phyloP scores from a whole-genome alignment of 2,113 vertebrate genomes.

The Megalops atlanticus region DNA sequence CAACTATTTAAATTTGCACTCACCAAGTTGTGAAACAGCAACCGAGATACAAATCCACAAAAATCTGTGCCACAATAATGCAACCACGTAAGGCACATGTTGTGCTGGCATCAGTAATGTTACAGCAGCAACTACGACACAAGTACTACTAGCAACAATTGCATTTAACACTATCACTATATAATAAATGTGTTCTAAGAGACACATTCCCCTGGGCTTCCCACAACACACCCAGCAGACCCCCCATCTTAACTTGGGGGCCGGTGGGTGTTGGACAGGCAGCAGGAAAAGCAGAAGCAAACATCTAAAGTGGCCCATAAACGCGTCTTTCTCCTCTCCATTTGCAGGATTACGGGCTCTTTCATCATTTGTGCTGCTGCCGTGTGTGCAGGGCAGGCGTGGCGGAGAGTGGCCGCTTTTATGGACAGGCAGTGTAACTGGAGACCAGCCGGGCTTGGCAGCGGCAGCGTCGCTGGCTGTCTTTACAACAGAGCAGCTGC shows the following conservation, averaged over 20 bases:
- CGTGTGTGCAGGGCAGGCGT: constrained; percentile 11
- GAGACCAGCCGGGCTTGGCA: constrained; percentile 41
- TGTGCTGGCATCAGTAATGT: background rate
- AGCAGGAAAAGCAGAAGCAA: constrained; percentile 26
- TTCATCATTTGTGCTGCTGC: constrained; percentile 32
- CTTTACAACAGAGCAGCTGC: constrained; percentile 55
- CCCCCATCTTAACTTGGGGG: background rate
- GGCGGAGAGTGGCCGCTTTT: constrained; percentile 40
- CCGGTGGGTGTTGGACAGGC: background rate
- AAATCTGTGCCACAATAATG: background rate
- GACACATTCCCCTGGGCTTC: background rate
- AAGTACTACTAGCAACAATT: background rate
- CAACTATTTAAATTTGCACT: background rate
- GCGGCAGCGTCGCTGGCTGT: constrained; percentile 39
- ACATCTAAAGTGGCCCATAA: constrained; percentile 47
- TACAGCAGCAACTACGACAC: background rate
- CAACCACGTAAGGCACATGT: background rate
- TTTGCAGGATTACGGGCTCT: constrained; percentile 40
- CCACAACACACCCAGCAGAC: constrained; percentile 27
- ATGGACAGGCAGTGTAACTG: constrained; percentile 55
- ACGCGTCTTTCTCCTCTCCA: constrained; percentile 16
- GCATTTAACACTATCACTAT: background rate
- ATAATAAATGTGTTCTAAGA: background rate
- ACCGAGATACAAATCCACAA: background rate
- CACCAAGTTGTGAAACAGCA: background rate